A percentile compares a stretch with the other conserved stretches of the same genome.
Conservation (phyloP, 1,140 invertebrate genomes). For the Halictus rubicundus region DNA sequence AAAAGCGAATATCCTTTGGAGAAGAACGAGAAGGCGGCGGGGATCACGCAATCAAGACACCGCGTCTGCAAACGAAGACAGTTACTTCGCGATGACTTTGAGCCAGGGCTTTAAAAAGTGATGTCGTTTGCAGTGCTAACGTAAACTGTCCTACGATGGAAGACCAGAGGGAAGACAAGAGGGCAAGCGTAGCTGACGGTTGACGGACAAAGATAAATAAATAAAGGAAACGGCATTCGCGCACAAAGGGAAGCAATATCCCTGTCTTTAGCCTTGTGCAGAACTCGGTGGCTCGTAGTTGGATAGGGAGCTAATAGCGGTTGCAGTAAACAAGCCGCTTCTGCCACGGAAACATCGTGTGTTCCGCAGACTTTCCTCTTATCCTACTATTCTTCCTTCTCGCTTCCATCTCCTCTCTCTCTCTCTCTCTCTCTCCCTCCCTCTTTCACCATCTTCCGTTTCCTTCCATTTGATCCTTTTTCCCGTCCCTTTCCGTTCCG, state of each 20-base stretch:
- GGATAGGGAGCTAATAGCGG: constrained; percentile 68
- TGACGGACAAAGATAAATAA: constrained; percentile 75
- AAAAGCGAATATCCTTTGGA: too few species aligned
- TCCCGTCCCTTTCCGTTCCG: constrained; percentile 14
- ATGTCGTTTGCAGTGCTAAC: constrained; percentile 51
- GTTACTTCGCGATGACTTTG: constrained; percentile 20
- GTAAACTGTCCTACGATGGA: constrained; percentile 61
- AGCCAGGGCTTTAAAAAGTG: constrained; percentile 57
- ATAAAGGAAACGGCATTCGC: constrained; percentile 69
- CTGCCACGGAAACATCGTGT: constrained; percentile 64
- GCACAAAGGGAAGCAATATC: constrained; percentile 74
- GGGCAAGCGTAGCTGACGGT: constrained; percentile 39
- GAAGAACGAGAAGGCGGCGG: background rate
- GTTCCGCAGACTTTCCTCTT: constrained; percentile 57
- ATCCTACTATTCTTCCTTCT: constrained; percentile 39
- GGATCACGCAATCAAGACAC: background rate
- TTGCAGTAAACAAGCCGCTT: constrained; percentile 72
- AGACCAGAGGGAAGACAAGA: constrained; percentile 38
- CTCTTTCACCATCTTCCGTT: too few species aligned
- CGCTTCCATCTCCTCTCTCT: background rate
- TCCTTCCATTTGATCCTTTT: constrained; percentile 20
- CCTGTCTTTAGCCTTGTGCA: constrained; percentile 58
- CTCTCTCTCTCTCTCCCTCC: too few species aligned
- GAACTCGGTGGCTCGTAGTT: constrained; percentile 38
- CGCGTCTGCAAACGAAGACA: background rate